phyloP scores from a whole-genome alignment of 2,888 invertebrate genomes.

The Drosophila cyrtoloma region DNA sequence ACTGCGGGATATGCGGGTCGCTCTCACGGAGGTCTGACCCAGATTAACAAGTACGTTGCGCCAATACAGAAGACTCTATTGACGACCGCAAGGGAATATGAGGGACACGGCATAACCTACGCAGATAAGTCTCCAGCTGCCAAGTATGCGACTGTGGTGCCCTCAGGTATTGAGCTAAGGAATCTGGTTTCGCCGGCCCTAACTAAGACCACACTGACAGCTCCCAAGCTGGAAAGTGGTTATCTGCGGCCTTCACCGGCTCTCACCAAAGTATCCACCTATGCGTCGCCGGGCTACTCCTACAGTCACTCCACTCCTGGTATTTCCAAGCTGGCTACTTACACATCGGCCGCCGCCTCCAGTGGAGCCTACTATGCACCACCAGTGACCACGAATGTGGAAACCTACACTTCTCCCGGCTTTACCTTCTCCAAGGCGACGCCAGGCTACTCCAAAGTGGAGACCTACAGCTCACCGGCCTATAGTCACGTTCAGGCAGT shows the following conservation, averaged over 20 bases:
- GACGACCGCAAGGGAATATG: slow-evolving; percentile 83
- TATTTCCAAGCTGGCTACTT: slow-evolving; percentile 72
- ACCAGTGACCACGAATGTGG: slow-evolving; percentile 84
- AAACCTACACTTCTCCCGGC: slow-evolving; percentile 84
- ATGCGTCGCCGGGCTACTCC: slow-evolving; percentile 74
- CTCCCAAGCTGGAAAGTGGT: slow-evolving; percentile 43
- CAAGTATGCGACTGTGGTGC: slow-evolving; percentile 84
- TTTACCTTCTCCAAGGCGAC: slow-evolving; percentile 85
- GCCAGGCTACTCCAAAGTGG: slow-evolving; percentile 72
- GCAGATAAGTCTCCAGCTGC: slow-evolving; percentile 84
- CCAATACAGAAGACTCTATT: slow-evolving; percentile 73
- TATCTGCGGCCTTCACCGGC: slow-evolving; percentile 44
- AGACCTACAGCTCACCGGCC: slow-evolving; percentile 74
- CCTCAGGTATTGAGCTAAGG: slow-evolving; percentile 87
- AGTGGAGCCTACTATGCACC: slow-evolving; percentile 66
- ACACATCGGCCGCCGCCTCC: slow-evolving; percentile 46
- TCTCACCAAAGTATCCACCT: slow-evolving; percentile 66
- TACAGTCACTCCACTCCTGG: slow-evolving; percentile 75
- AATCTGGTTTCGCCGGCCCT: slow-evolving; percentile 86
- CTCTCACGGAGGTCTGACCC: slow-evolving; percentile 65
- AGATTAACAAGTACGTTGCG: slow-evolving; percentile 75
- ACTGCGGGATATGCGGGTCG: slow-evolving; percentile 77
- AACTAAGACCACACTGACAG: slow-evolving; percentile 55
- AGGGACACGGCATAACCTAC: slow-evolving; percentile 78
- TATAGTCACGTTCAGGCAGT: slow-evolving; percentile 61